Conservation (phyloP, 1,140 invertebrate species). For the Lucilia cuprina region DNA sequence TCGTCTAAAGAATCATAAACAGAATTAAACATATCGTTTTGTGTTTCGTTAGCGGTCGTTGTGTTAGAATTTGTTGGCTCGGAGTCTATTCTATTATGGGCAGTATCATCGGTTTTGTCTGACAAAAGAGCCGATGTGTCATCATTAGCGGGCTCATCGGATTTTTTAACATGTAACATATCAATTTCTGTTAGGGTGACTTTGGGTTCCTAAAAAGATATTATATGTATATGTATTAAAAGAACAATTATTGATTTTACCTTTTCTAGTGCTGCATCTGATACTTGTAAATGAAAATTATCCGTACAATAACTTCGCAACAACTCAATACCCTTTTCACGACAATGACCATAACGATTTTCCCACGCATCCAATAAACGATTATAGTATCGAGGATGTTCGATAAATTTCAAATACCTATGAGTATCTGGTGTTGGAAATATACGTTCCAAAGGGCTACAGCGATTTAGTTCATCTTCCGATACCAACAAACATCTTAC, state of each 20-base stretch:
- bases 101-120: background rate
- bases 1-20: background rate
- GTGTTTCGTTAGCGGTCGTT: background rate
- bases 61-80: background rate
- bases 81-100: background rate
- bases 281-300: conserved; percentile 75
- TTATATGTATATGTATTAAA: background rate
- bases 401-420: conserved; percentile 83
- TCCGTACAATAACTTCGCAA: conserved; percentile 74
- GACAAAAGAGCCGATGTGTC: background rate
- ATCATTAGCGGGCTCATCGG: background rate
- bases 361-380: conserved; percentile 94
- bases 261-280: conserved; percentile 62
- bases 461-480: conserved; percentile 89
- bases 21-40: background rate
- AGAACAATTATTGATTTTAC: conserved; percentile 38
- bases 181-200: conserved; percentile 57
- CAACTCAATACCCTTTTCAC: conserved; percentile 71
- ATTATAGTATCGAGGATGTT: conserved; percentile 90
- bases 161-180: conserved; percentile 56
- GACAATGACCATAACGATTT: conserved; percentile 71
- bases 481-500: conserved; percentile 82
- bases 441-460: conserved; percentile 78
- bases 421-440: conserved; percentile 83
- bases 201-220: conserved; percentile 52